Evolutionary conservation across 2,113 vertebrate genomes (phyloP).

Genomic region (Sylvilagus bachmani): DNA sequence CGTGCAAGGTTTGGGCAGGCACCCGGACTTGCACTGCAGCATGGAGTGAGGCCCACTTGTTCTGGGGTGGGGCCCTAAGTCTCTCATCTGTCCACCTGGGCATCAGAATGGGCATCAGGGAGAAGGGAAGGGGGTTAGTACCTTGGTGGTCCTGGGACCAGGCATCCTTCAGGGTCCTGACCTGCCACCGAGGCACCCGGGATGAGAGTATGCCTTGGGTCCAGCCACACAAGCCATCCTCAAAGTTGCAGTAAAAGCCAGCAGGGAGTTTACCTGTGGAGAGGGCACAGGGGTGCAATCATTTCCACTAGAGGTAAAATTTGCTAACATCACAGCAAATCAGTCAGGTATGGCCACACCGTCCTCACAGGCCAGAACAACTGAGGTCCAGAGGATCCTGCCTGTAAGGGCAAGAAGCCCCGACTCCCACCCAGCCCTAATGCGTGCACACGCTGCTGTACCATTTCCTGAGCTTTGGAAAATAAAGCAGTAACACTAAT

Average conservation of each 20-base stretch:
- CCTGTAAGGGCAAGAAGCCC: not conserved
- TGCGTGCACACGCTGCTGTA: not conserved
- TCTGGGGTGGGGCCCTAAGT: not conserved
- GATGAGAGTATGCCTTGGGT: conserved; percentile 77
- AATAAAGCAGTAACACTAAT: not conserved
- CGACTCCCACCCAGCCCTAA: not conserved
- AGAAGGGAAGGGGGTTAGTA: conserved; percentile 59
- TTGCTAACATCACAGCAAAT: not conserved
- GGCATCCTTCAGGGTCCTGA: conserved; percentile 85
- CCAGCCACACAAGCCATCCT: conserved; percentile 95
- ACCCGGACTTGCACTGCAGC: not conserved
- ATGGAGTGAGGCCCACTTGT: not conserved
- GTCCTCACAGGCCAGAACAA: not conserved
- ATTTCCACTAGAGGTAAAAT: not conserved
- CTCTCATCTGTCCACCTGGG: not conserved
- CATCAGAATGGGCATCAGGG: not conserved
- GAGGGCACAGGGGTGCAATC: conserved; percentile 57
- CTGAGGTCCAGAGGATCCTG: not conserved
- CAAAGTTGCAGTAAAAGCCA: conserved; percentile 96
- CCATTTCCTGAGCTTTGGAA: not conserved
- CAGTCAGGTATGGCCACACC: not conserved
- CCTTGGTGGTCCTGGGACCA: conserved; percentile 79
- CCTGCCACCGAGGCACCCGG: conserved; percentile 87
- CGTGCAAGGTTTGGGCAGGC: not conserved
- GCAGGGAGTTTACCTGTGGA: conserved; percentile 93